A percentile compares a stretch with the other conserved stretches of the same genome.
phyloP scores from a whole-genome alignment of 2,888 invertebrate genomes.

The Prosapia bicincta region DNA sequence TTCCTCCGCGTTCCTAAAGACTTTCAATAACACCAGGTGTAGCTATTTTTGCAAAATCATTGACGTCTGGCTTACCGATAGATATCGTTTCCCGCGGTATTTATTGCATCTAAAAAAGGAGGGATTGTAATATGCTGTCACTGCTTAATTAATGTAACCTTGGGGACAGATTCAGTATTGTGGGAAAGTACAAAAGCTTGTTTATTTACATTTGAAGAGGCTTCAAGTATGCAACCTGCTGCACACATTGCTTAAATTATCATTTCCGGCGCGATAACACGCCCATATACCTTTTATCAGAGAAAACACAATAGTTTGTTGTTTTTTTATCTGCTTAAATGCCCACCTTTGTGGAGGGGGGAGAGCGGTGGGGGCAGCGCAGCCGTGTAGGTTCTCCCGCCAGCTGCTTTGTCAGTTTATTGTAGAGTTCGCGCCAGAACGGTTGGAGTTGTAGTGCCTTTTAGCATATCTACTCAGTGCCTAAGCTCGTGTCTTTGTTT shows the following conservation, averaged over 20 bases:
- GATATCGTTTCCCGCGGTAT: too few species aligned
- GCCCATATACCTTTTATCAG: not conserved
- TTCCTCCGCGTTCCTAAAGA: too few species aligned
- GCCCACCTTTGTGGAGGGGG: not conserved
- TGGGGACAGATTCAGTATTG: too few species aligned
- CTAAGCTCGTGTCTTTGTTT: not conserved
- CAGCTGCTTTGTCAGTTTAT: not conserved
- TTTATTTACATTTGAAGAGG: too few species aligned
- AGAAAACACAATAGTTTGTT: not conserved
- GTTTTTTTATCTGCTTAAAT: not conserved
- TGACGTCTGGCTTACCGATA: too few species aligned
- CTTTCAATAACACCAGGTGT: too few species aligned
- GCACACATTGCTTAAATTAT: not conserved
- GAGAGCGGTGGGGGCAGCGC: not conserved
- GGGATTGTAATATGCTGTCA: too few species aligned
- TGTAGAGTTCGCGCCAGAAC: constrained; percentile 2
- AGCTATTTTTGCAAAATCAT: too few species aligned
- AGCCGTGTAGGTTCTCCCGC: not conserved
- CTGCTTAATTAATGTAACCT: too few species aligned
- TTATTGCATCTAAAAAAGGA: too few species aligned
- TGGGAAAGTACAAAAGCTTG: too few species aligned
- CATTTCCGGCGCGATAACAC: not conserved
- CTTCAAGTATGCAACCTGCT: too few species aligned
- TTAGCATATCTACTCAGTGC: not conserved
- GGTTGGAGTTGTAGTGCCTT: not conserved